A percentile compares a stretch with the other conserved stretches of the same genome.
These are phyloP conservation scores for Leptosomus discolor DNA, from an alignment of 2,113 vertebrate genomes.

Conservation along the genomic window DNA sequence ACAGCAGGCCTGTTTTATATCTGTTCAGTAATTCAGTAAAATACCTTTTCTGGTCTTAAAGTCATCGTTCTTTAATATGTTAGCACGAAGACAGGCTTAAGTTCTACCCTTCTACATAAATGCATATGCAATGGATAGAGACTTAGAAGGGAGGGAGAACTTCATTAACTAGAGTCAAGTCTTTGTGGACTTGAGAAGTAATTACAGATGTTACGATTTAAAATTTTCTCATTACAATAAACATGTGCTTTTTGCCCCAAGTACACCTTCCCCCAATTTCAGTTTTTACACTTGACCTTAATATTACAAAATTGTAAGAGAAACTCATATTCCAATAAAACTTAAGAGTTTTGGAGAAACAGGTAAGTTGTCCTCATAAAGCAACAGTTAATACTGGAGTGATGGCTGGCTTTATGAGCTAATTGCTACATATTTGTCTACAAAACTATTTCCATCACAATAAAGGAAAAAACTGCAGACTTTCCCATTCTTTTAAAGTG, in stretches of 20 bases:
- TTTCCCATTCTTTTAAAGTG: not conserved
- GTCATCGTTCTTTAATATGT: not conserved
- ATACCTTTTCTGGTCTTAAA: not conserved
- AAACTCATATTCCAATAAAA: not conserved
- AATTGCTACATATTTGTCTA: not conserved
- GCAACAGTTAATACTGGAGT: not conserved
- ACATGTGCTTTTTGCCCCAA: rapidly evolving
- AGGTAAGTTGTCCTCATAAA: not conserved
- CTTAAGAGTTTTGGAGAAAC: not conserved
- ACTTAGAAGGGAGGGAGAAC: not conserved
- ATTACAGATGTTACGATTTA: not conserved
- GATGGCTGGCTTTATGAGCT: not conserved
- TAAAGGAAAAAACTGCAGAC: not conserved
- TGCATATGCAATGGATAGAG: rapidly evolving
- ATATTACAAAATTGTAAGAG: not conserved
- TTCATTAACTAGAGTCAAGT: not conserved
- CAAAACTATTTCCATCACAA: not conserved
- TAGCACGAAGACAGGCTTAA: not conserved
- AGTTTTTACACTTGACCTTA: not conserved
- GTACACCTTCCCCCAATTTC: not conserved
- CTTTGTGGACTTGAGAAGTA: not conserved
- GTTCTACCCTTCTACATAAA: not conserved
- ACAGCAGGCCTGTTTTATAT: not conserved
- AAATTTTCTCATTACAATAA: not conserved
- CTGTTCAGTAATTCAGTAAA: not conserved